phyloP scores from a whole-genome alignment of 2,113 vertebrate genomes.

The Pitta sordida region DNA sequence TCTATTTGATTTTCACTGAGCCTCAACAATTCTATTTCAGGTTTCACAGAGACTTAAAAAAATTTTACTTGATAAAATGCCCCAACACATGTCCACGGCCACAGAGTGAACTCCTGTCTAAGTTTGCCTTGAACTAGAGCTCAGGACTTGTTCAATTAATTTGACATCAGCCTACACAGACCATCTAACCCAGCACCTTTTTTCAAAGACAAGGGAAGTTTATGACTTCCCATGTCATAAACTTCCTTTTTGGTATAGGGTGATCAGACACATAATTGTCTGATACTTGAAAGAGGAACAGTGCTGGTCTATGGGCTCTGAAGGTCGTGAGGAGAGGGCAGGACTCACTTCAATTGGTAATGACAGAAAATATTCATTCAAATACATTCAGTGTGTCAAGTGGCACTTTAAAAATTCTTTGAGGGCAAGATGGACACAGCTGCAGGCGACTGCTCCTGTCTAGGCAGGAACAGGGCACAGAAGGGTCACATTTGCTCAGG shows the following conservation, averaged over 20 bases:
- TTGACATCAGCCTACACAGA: neutral
- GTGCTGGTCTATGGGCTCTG: neutral
- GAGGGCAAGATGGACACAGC: slow-evolving; percentile 32
- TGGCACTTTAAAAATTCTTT: slow-evolving; percentile 27
- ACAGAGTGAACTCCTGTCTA: neutral
- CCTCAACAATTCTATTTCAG: neutral
- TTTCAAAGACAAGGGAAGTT: neutral
- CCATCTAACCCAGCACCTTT: neutral
- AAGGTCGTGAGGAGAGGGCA: slow-evolving; percentile 2
- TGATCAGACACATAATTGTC: neutral
- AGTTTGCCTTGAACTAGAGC: neutral
- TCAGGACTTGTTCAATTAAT: neutral
- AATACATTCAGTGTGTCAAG: slow-evolving; percentile 3
- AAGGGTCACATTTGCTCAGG: slow-evolving; percentile 23
- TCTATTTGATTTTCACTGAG: neutral
- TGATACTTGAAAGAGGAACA: slow-evolving; percentile 4
- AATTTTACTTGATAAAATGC: neutral
- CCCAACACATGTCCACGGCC: neutral
- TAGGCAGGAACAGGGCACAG: neutral
- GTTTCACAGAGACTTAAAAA: neutral
- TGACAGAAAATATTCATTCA: slow-evolving; percentile 29
- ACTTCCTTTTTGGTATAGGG: neutral
- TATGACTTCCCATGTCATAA: neutral
- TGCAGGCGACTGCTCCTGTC: slow-evolving; percentile 38
- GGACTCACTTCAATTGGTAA: neutral